Conservation (phyloP, 2,113 vertebrate genomes). For the Acanthochromis polyacanthus region DNA sequence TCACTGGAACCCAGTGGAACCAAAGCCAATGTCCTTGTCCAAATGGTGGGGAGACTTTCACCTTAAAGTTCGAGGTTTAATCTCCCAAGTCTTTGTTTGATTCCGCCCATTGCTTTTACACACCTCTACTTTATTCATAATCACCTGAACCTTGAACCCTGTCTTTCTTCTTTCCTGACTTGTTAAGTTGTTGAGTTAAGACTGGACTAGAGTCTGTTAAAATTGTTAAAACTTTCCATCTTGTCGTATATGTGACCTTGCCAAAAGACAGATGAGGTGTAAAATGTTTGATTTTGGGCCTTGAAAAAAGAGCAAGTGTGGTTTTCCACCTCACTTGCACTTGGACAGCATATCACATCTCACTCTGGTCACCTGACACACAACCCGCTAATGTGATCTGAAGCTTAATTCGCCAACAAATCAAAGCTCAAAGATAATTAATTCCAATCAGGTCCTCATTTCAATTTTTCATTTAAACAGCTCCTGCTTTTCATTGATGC, state of each 20-base stretch:
- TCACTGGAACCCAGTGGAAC: slow-evolving; percentile 80
- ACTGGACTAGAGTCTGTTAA: not conserved
- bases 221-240: slow-evolving; percentile 14
- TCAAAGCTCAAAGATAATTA: slow-evolving; percentile 64
- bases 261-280: not conserved
- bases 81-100: slow-evolving; percentile 57
- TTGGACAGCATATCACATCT: not conserved
- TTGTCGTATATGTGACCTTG: not conserved
- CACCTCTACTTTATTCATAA: slow-evolving; percentile 53
- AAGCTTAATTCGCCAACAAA: slow-evolving; percentile 71
- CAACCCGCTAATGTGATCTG: slow-evolving; percentile 37
- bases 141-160: slow-evolving; percentile 22
- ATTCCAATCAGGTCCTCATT: slow-evolving; percentile 69
- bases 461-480: slow-evolving; percentile 70
- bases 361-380: slow-evolving; percentile 29
- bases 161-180: slow-evolving; percentile 20
- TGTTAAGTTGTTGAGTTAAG: not conserved
- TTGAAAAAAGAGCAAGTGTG: too few relatives aligned
- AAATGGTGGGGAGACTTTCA: slow-evolving; percentile 69
- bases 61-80: slow-evolving; percentile 56
- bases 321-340: not conserved
- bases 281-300: not conserved
- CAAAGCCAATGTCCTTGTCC: slow-evolving; percentile 80
- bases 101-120: slow-evolving; percentile 37
- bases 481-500: slow-evolving; percentile 66